A percentile compares a stretch with the other conserved stretches of the same genome.
These are phyloP conservation scores for Eonycteris spelaea DNA, from an alignment of 2,113 vertebrate genomes.

Conservation along the genomic window DNA sequence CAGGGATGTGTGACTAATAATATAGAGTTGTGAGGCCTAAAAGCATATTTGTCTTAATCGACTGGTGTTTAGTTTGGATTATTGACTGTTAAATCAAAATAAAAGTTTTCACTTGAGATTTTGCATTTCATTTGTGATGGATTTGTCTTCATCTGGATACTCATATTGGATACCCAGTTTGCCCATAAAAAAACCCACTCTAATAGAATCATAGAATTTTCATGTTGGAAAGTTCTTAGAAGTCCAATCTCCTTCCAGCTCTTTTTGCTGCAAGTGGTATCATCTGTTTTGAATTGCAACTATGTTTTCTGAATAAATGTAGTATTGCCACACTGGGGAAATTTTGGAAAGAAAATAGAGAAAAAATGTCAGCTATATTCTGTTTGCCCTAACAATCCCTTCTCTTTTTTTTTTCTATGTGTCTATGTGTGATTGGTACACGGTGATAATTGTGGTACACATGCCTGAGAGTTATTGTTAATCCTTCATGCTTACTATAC, in stretches of 20 bases:
- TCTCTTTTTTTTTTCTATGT: background rate
- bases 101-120: slow-evolving; percentile 73
- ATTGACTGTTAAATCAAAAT: slow-evolving; percentile 76
- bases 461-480: background rate
- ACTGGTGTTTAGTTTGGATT: slow-evolving; percentile 76
- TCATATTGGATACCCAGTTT: slow-evolving; percentile 23
- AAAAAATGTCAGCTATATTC: background rate
- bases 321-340: background rate
- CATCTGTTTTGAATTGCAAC: slow-evolving; percentile 50
- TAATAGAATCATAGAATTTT: slow-evolving; percentile 42
- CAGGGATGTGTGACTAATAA: slow-evolving; percentile 82
- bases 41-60: slow-evolving; percentile 78
- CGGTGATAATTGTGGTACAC: background rate
- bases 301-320: slow-evolving; percentile 49
- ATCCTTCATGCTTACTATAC: background rate
- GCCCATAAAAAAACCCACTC: slow-evolving; percentile 1
- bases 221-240: slow-evolving; percentile 16
- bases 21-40: slow-evolving; percentile 64
- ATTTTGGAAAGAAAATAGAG: slow-evolving; percentile 21
- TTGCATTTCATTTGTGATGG: slow-evolving; percentile 62
- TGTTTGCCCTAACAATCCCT: background rate
- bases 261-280: background rate
- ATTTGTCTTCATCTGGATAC: slow-evolving; percentile 56
- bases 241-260: slow-evolving; percentile 19
- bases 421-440: background rate